Percentiles rank a stretch among this genome's conserved stretches.
These are phyloP conservation scores for Lucilia sericata DNA, from an alignment of 1,140 invertebrate genomes.

Conservation along the genomic window DNA sequence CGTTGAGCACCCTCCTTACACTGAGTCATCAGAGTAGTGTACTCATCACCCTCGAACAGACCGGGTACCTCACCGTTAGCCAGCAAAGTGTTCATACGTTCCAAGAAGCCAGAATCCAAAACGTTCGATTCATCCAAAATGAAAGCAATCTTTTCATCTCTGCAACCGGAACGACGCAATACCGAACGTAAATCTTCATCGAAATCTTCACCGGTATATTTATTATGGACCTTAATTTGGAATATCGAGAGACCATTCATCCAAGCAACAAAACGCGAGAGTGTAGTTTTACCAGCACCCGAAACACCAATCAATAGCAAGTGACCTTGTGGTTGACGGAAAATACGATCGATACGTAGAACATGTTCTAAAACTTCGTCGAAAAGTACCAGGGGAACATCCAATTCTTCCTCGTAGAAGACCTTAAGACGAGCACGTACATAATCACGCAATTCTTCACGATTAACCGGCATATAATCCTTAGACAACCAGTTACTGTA, in stretches of 20 bases:
- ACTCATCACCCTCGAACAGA: constrained; percentile 94
- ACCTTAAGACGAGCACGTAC: constrained; percentile 96
- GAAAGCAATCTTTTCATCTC: constrained; percentile 99
- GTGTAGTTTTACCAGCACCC: constrained; percentile 98
- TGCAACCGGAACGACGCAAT: constrained; percentile 93
- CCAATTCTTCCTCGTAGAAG: constrained; percentile 99
- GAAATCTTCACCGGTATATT: constrained; percentile 98
- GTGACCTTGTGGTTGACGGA: constrained; percentile 98
- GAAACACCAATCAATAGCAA: constrained; percentile 96
- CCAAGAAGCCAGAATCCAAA: constrained; percentile 97
- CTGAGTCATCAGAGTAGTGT: constrained; percentile 99
- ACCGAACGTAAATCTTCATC: constrained; percentile 98
- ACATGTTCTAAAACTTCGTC: constrained; percentile 99
- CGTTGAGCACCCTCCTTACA: constrained; percentile 99
- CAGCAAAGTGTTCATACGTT: constrained; percentile 98
- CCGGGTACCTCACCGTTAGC: constrained; percentile 97
- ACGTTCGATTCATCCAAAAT: constrained; percentile 99
- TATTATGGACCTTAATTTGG: constrained; percentile 99
- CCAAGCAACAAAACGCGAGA: constrained; percentile 99
- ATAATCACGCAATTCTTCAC: constrained; percentile 95
- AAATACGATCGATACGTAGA: constrained; percentile 97
- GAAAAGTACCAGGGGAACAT: constrained; percentile 97
- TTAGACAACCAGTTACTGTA: constrained; percentile 99
- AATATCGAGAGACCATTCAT: constrained; percentile 99
- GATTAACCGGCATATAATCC: constrained; percentile 96